phyloP scores from a whole-genome alignment of 2,113 vertebrate species.

The Archocentrus centrarchus region DNA sequence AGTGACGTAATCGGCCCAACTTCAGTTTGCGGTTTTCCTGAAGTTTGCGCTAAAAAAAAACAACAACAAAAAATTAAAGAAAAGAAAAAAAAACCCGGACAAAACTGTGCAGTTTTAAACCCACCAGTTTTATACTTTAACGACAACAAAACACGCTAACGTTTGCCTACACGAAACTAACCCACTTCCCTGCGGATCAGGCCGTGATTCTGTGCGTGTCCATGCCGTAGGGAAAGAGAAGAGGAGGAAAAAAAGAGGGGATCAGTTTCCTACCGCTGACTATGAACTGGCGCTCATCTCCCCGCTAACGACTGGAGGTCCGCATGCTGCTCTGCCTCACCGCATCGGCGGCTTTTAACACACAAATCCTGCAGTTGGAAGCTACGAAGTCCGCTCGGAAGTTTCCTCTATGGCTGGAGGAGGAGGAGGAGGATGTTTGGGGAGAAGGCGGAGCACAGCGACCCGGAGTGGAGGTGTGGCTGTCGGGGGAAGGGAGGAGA shows the following conservation, averaged over 20 bases:
- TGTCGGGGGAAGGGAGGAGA: neutral
- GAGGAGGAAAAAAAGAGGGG: neutral
- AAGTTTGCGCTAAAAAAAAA: conserved; percentile 18
- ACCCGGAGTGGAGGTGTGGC: conserved; percentile 14
- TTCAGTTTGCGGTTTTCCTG: neutral
- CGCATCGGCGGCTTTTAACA: neutral
- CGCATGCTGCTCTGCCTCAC: conserved; percentile 24
- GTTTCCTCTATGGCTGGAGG: conserved; percentile 36
- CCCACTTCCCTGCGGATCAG: neutral
- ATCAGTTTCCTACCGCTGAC: conserved; percentile 52
- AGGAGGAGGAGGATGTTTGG: conserved; percentile 13
- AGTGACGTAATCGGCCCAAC: conserved; percentile 60
- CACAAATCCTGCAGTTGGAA: neutral
- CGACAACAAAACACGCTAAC: neutral
- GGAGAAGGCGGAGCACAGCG: conserved; percentile 49
- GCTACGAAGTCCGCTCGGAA: conserved; percentile 8
- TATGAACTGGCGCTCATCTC: conserved; percentile 44
- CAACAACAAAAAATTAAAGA: neutral
- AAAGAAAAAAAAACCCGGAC: neutral
- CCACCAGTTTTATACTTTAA: rapidly evolving
- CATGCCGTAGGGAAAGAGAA: conserved; percentile 5
- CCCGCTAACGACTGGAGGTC: neutral
- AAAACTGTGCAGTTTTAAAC: neutral
- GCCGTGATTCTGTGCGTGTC: conserved; percentile 45
- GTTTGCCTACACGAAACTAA: rapidly evolving